Evolutionary conservation across 2,797 vertebrate species (phyloP), one percentile per base, ranked within the genome.

Genomic region (Zenarchopterus dispar): DNA sequence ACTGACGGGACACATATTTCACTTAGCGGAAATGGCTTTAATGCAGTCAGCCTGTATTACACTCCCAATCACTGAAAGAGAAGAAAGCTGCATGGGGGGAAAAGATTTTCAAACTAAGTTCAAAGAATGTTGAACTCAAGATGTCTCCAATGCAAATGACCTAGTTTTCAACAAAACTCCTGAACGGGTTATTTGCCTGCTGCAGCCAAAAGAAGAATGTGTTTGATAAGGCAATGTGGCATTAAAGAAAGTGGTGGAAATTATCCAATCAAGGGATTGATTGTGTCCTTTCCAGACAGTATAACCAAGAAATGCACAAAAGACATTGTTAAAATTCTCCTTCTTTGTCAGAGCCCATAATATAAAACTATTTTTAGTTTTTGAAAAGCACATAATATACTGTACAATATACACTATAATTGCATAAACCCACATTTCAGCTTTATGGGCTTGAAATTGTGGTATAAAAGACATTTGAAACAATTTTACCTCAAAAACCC

Each of bases 1-100:
- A 62, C 85, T 92, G 90, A 91, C 82, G 77, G 79, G 88, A 91
- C 90, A 90, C 88, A 86, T 88, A 88, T 92, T 89, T 93, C 90
- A 90, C 88, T 91, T 89, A 86, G 89, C 74, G 80, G 89, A 86
- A 89, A 89, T 88, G 86, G 87, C 81, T 86, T 90, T 90, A 90
- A 91, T 88, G 82, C 79, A 88, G 89, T 91, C 87, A 78, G 73
- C 77, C 80, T 77, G 84, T 77, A 91, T 92, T 90, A 89, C 66
- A 63, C 75, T 83, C 72, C 75, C 70, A 85, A 88, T 89, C 88
- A 87, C 59, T 24, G 73, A 70, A 73, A 71, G 58, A 22, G 61
- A 48, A 67, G 67, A 80, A 62, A 62, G 65, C 72, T 75, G 81
- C 71, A 64, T 26, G 49, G 76, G 63, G 44, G 78, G 22, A 62